phyloP scores from a whole-genome alignment of 2,797 vertebrate genomes.

The Stomatorhinus walkeri region DNA sequence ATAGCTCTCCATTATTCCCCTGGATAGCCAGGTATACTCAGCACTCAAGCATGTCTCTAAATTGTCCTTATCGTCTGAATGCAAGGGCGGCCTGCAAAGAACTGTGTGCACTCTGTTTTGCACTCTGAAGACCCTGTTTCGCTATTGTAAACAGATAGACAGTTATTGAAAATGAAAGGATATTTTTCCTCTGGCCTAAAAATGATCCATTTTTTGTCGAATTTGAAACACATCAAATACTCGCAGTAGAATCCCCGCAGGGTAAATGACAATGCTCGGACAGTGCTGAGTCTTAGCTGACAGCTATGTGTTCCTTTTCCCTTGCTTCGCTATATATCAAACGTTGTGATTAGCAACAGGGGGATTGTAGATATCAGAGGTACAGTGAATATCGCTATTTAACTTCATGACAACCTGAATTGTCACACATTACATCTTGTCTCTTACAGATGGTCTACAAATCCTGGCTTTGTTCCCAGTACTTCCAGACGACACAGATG shows the following conservation, averaged over 20 bases:
- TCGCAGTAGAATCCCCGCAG: not conserved
- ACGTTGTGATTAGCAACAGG: not conserved
- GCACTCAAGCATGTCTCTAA: not conserved
- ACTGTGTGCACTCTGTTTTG: not conserved
- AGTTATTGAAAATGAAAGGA: constrained; percentile 4
- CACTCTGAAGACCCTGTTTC: not conserved
- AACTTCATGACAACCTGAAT: not conserved
- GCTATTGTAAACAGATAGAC: not conserved
- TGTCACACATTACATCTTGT: constrained; percentile 16
- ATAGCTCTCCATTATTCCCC: not conserved
- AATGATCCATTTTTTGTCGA: not conserved
- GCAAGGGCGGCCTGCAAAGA: not conserved
- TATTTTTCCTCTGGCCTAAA: not conserved
- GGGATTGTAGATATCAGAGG: not conserved
- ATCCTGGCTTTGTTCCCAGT: constrained; percentile 99
- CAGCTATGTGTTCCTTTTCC: not conserved
- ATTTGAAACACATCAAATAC: not conserved
- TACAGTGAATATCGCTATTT: not conserved
- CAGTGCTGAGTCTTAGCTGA: not conserved
- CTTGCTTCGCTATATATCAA: not conserved
- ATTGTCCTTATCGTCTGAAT: not conserved
- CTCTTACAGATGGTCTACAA: constrained; percentile 86
- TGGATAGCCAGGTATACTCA: not conserved
- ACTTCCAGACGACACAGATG: constrained; percentile 95
- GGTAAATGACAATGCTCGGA: not conserved